Percentiles rank a stretch among this genome's conserved stretches.
Evolutionary conservation across 2,113 vertebrate species (phyloP).

Genomic region (Grus americana): DNA sequence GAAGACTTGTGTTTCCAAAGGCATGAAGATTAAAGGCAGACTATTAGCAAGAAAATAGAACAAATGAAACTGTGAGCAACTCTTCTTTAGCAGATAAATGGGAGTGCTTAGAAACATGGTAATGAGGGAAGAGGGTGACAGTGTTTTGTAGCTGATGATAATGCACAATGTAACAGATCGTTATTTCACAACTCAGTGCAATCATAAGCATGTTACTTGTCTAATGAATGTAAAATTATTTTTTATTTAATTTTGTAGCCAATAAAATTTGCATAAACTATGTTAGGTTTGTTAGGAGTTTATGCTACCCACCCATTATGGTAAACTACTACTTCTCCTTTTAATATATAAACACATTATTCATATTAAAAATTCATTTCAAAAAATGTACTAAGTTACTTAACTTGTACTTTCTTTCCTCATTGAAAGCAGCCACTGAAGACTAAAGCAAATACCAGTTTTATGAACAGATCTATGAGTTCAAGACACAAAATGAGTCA

Average conservation of each 20-base stretch:
- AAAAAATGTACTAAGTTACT: background rate
- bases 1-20: background rate
- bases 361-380: background rate
- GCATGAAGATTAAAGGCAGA: background rate
- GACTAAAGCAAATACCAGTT: background rate
- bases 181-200: background rate
- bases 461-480: background rate
- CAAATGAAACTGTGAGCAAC: background rate
- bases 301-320: background rate
- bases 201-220: background rate
- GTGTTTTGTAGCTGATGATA: background rate
- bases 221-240: constrained; percentile 2
- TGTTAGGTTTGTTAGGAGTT: background rate
- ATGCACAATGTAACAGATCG: background rate
- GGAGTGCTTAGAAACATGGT: background rate
- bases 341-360: background rate
- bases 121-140: background rate
- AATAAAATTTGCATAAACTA: background rate
- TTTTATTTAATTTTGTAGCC: background rate
- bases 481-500: background rate
- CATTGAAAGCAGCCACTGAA: background rate
- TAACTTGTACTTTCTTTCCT: background rate
- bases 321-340: background rate
- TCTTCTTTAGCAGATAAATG: background rate
- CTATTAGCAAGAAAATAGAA: background rate